Evolutionary conservation across 2,113 vertebrate species (phyloP).

Genomic region (Hemichromis elongatus): DNA sequence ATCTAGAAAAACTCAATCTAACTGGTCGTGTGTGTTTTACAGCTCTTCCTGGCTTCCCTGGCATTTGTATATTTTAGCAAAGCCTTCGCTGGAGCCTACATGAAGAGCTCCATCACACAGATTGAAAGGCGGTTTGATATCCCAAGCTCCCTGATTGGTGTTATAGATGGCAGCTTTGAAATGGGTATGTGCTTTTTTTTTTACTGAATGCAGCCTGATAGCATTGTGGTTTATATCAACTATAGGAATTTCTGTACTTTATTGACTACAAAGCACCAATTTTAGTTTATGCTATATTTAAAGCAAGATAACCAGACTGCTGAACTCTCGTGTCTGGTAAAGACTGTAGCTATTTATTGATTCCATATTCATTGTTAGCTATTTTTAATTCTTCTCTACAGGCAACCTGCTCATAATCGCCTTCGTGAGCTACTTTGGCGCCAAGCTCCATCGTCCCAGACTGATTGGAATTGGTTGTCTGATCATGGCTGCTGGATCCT

Average conservation of each 20-base stretch:
- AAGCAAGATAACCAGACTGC: neutral
- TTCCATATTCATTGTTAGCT: rapidly evolving
- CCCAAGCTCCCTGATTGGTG: conserved; percentile 80
- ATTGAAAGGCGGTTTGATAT: conserved; percentile 91
- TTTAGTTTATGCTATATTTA: neutral
- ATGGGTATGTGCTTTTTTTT: conserved; percentile 72
- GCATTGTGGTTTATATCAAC: neutral
- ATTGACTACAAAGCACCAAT: neutral
- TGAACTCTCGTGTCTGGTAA: neutral
- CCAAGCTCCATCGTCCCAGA: conserved; percentile 88
- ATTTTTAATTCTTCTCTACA: conserved; percentile 26
- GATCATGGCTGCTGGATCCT: conserved; percentile 84
- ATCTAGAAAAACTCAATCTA: neutral
- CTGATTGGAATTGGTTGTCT: conserved; percentile 87
- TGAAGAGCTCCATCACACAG: conserved; percentile 92
- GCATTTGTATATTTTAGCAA: conserved; percentile 81
- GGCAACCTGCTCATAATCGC: conserved; percentile 90
- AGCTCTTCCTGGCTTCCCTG: conserved; percentile 85
- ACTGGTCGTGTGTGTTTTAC: neutral
- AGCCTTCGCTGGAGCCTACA: conserved; percentile 75
- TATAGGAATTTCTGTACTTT: neutral
- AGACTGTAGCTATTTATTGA: neutral
- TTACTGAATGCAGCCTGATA: neutral
- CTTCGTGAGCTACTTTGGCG: conserved; percentile 95
- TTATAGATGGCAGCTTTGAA: conserved; percentile 91